phyloP scores from a whole-genome alignment of 2,888 invertebrate genomes.

The Euphydryas editha region DNA sequence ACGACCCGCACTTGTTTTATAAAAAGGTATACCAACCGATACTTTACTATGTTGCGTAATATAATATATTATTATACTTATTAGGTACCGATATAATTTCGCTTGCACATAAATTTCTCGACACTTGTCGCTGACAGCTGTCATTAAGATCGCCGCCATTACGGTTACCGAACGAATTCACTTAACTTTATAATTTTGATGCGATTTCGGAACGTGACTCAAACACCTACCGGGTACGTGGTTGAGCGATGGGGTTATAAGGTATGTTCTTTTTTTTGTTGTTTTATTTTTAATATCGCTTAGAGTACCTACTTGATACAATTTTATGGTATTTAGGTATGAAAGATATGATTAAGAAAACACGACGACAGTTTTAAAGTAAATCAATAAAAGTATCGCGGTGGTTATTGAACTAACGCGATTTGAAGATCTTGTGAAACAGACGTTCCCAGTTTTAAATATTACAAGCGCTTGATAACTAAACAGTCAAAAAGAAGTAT shows the following conservation, averaged over 20 bases:
- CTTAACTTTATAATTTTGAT: slow-evolving; percentile 80
- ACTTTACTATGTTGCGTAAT: slow-evolving; percentile 38
- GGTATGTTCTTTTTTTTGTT: slow-evolving; percentile 40
- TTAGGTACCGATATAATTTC: slow-evolving; percentile 50
- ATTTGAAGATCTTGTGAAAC: no score
- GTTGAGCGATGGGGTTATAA: slow-evolving; percentile 40
- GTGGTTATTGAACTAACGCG: no score
- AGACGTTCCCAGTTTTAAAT: no score
- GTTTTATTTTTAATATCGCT: neutral
- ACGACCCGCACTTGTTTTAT: slow-evolving; percentile 5
- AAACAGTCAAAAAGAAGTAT: no score
- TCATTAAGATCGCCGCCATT: slow-evolving; percentile 48
- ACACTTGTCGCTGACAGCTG: slow-evolving; percentile 47
- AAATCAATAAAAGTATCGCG: no score
- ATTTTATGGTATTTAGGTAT: neutral
- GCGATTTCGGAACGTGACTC: slow-evolving; percentile 74
- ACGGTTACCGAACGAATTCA: slow-evolving; percentile 59
- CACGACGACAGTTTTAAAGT: no score
- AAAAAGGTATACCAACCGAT: slow-evolving; percentile 1
- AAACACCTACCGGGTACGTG: slow-evolving; percentile 64
- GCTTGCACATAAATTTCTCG: slow-evolving; percentile 39
- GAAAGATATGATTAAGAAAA: no score
- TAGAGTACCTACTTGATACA: neutral
- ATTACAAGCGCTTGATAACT: no score
- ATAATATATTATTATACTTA: slow-evolving; percentile 39